phyloP scores from a whole-genome alignment of 2,113 vertebrate species.

The Hepsetus odoe region DNA sequence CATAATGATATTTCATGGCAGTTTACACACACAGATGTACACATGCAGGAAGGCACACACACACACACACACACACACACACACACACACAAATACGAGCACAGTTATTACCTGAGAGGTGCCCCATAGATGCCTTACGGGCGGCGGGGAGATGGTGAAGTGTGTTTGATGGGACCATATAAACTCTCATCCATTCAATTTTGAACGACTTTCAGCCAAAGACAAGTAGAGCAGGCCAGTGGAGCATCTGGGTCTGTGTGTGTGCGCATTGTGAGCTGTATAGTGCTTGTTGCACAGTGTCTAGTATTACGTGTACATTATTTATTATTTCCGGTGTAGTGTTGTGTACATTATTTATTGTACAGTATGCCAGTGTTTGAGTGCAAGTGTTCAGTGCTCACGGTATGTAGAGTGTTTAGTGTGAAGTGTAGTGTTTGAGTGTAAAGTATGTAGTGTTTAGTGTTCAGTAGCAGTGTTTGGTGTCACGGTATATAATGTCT shows the following conservation, averaged over 20 bases:
- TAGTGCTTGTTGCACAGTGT: no score
- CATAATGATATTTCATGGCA: constrained; percentile 58
- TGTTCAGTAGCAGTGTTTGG: no score
- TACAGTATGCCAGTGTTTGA: not conserved
- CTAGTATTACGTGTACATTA: no score
- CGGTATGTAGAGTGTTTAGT: not conserved
- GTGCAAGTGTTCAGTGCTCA: no score
- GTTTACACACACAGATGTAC: constrained; percentile 52
- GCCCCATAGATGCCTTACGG: not conserved
- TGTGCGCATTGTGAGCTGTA: not conserved
- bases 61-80: constrained; percentile 19
- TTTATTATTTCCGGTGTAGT: no score
- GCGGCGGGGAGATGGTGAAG: not conserved
- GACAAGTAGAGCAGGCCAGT: not conserved
- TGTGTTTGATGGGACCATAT: not conserved
- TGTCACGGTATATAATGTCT: no score
- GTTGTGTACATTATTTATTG: no score
- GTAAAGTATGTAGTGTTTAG: no score
- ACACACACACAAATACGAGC: constrained; percentile 11
- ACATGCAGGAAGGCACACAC: no score
- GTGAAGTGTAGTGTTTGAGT: no score
- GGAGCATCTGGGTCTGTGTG: not conserved
- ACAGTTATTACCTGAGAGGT: not conserved
- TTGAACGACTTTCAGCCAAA: not conserved
- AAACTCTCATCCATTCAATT: no score